Base-by-base conservation (phyloP, 2,797 vertebrate species). In the Scyliorhinus canicula region DNA sequence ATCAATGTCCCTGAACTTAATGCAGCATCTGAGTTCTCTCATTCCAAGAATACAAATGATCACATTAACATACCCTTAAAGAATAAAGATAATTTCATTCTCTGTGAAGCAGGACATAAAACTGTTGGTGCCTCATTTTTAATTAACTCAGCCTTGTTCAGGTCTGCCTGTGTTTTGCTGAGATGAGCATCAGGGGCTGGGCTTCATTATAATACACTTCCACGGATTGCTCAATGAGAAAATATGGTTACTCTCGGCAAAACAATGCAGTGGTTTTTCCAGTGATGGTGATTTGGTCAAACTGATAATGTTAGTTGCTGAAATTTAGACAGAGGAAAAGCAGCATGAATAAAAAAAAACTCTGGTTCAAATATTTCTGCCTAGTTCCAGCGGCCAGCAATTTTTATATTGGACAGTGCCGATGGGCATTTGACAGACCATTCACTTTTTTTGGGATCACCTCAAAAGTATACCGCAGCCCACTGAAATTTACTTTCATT, bases 401-500 rank as follows among this genome's bases (percentile, higher is more conserved):
- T 84, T 95, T 96, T 93, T 94, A 79, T 93, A 95, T 95, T 96
- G 95, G 95, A 95, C 96, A 97, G 97, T 96, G 82, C 95, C 95
- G 95, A 52, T 95, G 96, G 96, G 96, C 97, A 97, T 97, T 97
- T 96, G 95, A 96, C 95, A 95, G 95, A 79, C n/a, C n/a, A n/a
- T n/a, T n/a, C n/a, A n/a, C n/a, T n/a, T n/a, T n/a, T n/a, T n/a
- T n/a, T n/a, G n/a, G n/a, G n/a, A n/a, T n/a, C n/a, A n/a, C n/a
- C n/a, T n/a, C n/a, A n/a, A n/a, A n/a, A n/a, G n/a, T n/a, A n/a
- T n/a, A n/a, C n/a, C n/a, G n/a, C n/a, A n/a, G n/a, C n/a, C n/a
- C n/a, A n/a, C n/a, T n/a, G n/a, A n/a, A n/a, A n/a, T n/a, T n/a
- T n/a, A n/a, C n/a, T n/a, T n/a, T n/a, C n/a, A n/a, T n/a, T n/a